These are phyloP conservation scores for Drosophila mulleri DNA, from an alignment of 2,888 invertebrate genomes.

Conservation along the genomic window DNA sequence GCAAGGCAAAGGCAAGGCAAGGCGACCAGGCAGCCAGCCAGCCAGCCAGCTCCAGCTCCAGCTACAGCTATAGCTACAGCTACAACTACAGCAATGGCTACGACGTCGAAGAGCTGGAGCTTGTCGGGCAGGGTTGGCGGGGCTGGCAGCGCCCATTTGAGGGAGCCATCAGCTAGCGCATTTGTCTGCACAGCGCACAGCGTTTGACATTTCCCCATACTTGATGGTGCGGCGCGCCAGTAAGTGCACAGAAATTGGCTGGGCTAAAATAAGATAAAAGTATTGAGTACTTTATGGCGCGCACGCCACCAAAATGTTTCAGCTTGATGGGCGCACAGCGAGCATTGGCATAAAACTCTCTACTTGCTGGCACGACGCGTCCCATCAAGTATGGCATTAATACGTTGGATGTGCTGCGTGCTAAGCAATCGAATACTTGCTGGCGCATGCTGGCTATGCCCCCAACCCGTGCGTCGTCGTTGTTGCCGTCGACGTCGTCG, in stretches of 20 bases:
- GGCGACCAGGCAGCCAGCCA: slow-evolving; percentile 66
- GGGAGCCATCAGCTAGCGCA: slow-evolving; percentile 82
- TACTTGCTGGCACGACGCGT: slow-evolving; percentile 68
- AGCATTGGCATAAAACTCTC: slow-evolving; percentile 42
- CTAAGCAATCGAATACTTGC: slow-evolving; percentile 63
- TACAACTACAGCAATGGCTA: slow-evolving; percentile 52
- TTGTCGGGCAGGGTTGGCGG: slow-evolving; percentile 70
- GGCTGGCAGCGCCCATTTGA: slow-evolving; percentile 82
- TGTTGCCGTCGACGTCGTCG: slow-evolving; percentile 52
- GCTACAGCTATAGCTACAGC: slow-evolving; percentile 52
- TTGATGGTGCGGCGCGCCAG: slow-evolving; percentile 83
- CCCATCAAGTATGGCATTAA: slow-evolving; percentile 73
- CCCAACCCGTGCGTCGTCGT: slow-evolving; percentile 66
- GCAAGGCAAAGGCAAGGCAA: slow-evolving; percentile 53
- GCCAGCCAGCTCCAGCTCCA: slow-evolving; percentile 32
- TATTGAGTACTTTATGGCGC: slow-evolving; percentile 82
- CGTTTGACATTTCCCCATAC: slow-evolving; percentile 84
- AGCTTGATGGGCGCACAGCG: slow-evolving; percentile 33
- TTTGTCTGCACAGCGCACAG: slow-evolving; percentile 68
- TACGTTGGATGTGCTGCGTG: slow-evolving; percentile 36
- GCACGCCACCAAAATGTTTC: slow-evolving; percentile 82
- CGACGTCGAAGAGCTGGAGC: slow-evolving; percentile 59
- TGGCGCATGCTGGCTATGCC: slow-evolving; percentile 65
- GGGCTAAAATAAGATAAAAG: slow-evolving; percentile 68
- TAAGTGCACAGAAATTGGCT: slow-evolving; percentile 60